These are phyloP conservation scores for Andrena flavipes DNA, from an alignment of 2,888 invertebrate species.

Conservation along the genomic window DNA sequence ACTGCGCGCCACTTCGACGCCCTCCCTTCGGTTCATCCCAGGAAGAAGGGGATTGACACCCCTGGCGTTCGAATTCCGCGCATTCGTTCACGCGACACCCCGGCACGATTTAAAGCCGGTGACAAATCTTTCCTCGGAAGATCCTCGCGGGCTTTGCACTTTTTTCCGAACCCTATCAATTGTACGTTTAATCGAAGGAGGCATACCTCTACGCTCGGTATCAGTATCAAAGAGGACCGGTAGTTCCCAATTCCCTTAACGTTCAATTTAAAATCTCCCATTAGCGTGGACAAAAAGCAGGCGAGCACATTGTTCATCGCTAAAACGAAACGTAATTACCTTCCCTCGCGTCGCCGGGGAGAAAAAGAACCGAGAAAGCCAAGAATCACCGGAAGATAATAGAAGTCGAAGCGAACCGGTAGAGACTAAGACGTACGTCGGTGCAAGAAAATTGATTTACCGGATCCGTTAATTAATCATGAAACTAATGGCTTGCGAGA, in stretches of 20 bases:
- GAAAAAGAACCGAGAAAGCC: conserved; percentile 8
- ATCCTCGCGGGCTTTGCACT: not conserved
- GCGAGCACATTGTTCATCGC: not conserved
- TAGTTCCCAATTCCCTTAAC: not conserved
- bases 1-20: conserved; percentile 41
- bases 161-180: not conserved
- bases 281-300: not conserved
- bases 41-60: conserved; percentile 26
- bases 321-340: conserved; percentile 30
- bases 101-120: conserved; percentile 56
- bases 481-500: conserved; percentile 70
- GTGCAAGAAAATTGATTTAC: conserved; percentile 65
- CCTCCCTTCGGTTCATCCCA: conserved; percentile 32
- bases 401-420: conserved; percentile 11
- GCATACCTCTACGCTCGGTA: not conserved
- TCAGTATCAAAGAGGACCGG: not conserved
- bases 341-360: not conserved
- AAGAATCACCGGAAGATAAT: conserved; percentile 35
- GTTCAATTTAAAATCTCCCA: not conserved
- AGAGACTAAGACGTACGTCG: conserved; percentile 46
- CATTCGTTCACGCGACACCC: conserved; percentile 73
- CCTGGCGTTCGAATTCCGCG: conserved; percentile 73
- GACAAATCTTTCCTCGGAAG: conserved; percentile 57
- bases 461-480: conserved; percentile 76
- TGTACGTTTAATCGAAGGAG: not conserved